Conservation (phyloP, 2,888 invertebrate species). For the Metacarcinus magister region DNA sequence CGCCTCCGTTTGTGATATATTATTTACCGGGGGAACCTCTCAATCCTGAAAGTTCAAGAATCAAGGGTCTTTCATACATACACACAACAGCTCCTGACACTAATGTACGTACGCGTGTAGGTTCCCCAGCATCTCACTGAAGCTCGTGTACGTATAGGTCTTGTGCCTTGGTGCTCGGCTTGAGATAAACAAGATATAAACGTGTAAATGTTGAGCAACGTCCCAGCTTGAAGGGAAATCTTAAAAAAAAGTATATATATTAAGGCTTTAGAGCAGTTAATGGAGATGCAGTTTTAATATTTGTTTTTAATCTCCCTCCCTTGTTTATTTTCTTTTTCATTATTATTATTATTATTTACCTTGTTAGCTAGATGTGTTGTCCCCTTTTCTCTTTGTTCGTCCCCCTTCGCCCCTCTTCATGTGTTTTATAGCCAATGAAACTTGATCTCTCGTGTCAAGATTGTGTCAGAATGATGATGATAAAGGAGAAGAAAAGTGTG, state of each 20-base stretch:
- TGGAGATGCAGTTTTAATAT: neutral
- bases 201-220: neutral
- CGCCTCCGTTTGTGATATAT: constrained; percentile 39
- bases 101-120: neutral
- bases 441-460: constrained; percentile 17
- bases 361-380: neutral
- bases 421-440: constrained; percentile 40
- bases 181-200: neutral
- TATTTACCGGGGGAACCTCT: constrained; percentile 58
- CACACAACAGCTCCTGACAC: constrained; percentile 53
- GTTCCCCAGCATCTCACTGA: neutral
- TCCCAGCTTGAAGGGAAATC: neutral
- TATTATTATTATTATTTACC: neutral
- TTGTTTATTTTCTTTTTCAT: neutral
- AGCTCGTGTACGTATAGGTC: neutral
- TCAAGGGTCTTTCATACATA: constrained; percentile 58
- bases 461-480: neutral
- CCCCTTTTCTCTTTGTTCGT: neutral
- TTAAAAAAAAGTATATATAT: neutral
- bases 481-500: neutral
- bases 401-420: neutral
- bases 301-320: neutral
- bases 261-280: neutral
- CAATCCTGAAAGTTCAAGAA: constrained; percentile 60
- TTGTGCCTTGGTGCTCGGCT: constrained; percentile 18